A percentile compares a stretch with the other conserved stretches of the same genome.
These are phyloP conservation scores for Hydroisotoma schaefferi DNA, from an alignment of 2,888 invertebrate species.

Conservation along the genomic window DNA sequence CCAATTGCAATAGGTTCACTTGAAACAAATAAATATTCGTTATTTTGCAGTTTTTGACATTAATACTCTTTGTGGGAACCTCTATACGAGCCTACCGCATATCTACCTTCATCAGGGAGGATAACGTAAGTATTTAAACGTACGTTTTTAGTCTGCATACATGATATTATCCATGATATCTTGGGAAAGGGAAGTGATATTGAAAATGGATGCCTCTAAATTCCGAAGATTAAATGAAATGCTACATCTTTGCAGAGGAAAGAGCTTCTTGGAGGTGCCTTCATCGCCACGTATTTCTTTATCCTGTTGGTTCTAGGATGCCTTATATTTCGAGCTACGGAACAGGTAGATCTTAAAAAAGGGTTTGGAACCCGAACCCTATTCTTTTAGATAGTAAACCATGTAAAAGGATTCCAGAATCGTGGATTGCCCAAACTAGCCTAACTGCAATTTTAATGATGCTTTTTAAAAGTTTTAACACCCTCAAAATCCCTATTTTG, in stretches of 20 bases:
- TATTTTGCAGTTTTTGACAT: conserved; percentile 31
- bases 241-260: conserved; percentile 21
- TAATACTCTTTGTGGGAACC: conserved; percentile 33
- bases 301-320: conserved; percentile 31
- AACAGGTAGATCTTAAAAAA: conserved; percentile 28
- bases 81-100: conserved; percentile 26
- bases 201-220: not conserved
- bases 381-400: too few species aligned
- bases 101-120: conserved; percentile 31
- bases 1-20: too few species aligned
- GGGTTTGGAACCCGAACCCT: too few species aligned
- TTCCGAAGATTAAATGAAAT: not conserved
- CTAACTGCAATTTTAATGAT: not conserved
- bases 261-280: conserved; percentile 28
- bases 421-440: too few species aligned
- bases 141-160: too few species aligned
- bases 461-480: not conserved
- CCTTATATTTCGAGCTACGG: conserved; percentile 38
- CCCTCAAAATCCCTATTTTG: not conserved
- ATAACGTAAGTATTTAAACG: conserved; percentile 35
- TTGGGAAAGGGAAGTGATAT: too few species aligned
- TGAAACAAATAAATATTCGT: too few species aligned
- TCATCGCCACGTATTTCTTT: conserved; percentile 35
- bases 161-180: too few species aligned
- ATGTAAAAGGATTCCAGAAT: too few species aligned